A percentile compares a stretch with the other conserved stretches of the same genome.
Evolutionary conservation across 2,797 vertebrate species (phyloP).

Genomic region (Graptemys geographica): DNA sequence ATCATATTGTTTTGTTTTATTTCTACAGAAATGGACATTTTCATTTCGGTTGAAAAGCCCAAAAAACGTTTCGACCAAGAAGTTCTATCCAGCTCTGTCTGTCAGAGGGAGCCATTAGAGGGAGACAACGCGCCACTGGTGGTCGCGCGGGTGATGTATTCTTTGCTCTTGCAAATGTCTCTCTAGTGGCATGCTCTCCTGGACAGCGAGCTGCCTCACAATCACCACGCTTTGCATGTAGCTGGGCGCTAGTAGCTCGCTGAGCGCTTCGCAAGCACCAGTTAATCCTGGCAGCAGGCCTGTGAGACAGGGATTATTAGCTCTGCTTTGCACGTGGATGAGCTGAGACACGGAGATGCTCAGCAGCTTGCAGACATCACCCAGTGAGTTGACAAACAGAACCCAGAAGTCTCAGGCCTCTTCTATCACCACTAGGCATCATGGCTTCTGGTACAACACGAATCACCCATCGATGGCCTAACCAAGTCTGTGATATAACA

Average conservation of each 20-base stretch:
- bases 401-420: background rate
- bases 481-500: background rate
- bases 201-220: background rate
- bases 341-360: background rate
- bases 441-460: background rate
- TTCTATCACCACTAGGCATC: background rate
- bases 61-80: background rate
- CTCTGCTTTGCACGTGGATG: background rate
- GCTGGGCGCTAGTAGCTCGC: background rate
- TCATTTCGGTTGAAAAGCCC: background rate
- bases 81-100: background rate
- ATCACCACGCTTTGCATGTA: fast-evolving
- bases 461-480: background rate
- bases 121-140: background rate
- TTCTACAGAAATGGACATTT: background rate
- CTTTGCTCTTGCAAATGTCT: background rate
- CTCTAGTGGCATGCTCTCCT: background rate
- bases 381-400: background rate
- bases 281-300: background rate
- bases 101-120: background rate
- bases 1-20: background rate
- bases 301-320: background rate
- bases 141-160: background rate
- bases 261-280: background rate
- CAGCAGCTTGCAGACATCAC: background rate